Percentiles rank a stretch among this genome's conserved stretches.
Conservation (phyloP, 2,113 vertebrate species). For the Boulengeromyrus knoepffleri region DNA sequence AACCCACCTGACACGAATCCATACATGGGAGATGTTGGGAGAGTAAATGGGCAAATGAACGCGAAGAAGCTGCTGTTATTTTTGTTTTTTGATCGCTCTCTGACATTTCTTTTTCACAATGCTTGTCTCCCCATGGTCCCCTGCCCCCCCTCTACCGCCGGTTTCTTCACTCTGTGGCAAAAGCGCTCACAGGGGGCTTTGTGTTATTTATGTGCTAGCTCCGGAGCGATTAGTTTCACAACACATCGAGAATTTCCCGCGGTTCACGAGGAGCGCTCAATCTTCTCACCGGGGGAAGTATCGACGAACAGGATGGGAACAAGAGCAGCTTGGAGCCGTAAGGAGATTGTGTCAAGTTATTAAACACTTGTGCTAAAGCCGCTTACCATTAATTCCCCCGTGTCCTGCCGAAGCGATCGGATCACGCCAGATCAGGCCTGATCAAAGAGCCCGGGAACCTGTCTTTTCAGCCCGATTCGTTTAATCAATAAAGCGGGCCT, state of each 20-base stretch:
- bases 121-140: slow-evolving; percentile 45
- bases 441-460: slow-evolving; percentile 79
- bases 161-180: slow-evolving; percentile 54
- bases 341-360: slow-evolving; percentile 88
- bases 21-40: slow-evolving; percentile 53
- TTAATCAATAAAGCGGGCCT: slow-evolving; percentile 78
- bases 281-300: slow-evolving; percentile 61
- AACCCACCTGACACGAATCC: slow-evolving; percentile 55
- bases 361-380: slow-evolving; percentile 89
- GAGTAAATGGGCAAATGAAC: slow-evolving; percentile 63
- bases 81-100: slow-evolving; percentile 44
- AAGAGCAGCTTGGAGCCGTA: slow-evolving; percentile 72
- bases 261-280: slow-evolving; percentile 67
- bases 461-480: slow-evolving; percentile 72
- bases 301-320: slow-evolving; percentile 66
- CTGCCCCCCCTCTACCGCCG: slow-evolving; percentile 28
- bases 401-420: slow-evolving; percentile 76
- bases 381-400: slow-evolving; percentile 79
- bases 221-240: slow-evolving; percentile 75
- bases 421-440: slow-evolving; percentile 81
- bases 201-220: slow-evolving; percentile 76
- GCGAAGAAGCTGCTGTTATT: slow-evolving; percentile 46
- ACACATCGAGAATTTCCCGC: slow-evolving; percentile 68
- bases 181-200: slow-evolving; percentile 72
- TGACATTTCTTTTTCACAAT: slow-evolving; percentile 1